Evolutionary conservation across 2,888 invertebrate genomes (phyloP).

Genomic region (Timema podura): DNA sequence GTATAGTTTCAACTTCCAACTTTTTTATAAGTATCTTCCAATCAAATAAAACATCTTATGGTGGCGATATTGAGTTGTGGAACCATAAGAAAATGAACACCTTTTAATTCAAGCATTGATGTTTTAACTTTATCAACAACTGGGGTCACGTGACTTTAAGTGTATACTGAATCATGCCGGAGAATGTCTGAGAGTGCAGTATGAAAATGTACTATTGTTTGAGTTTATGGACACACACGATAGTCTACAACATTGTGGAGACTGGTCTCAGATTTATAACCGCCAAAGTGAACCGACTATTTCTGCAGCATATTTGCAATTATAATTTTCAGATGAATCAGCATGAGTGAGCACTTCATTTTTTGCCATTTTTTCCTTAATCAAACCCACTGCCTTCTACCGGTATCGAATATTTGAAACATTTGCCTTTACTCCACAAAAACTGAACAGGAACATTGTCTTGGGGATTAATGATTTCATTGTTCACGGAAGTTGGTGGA

Average conservation of each 20-base stretch:
- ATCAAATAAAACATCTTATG: constrained; percentile 5
- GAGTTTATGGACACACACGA: too few relatives aligned
- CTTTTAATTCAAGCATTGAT: not conserved
- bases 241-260: constrained; percentile 5
- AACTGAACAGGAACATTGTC: not conserved
- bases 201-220: not conserved
- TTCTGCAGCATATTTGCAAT: constrained; percentile 11
- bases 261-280: not conserved
- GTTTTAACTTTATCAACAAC: not conserved
- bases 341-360: not conserved
- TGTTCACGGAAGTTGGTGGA: constrained; percentile 5
- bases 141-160: not conserved
- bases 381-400: not conserved
- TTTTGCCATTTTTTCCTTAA: not conserved
- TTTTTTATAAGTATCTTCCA: not conserved
- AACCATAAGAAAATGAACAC: constrained; percentile 6
- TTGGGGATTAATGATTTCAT: not conserved
- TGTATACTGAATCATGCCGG: constrained; percentile 7
- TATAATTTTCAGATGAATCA: constrained; percentile 7
- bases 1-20: not conserved
- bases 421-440: not conserved
- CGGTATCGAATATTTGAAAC: not conserved
- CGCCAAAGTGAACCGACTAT: constrained; percentile 12
- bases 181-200: not conserved
- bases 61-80: not conserved